Evolutionary conservation across 2,888 invertebrate species (phyloP), one percentile per base, ranked within the genome.

Genomic region (Gastrophysa polygoni): DNA sequence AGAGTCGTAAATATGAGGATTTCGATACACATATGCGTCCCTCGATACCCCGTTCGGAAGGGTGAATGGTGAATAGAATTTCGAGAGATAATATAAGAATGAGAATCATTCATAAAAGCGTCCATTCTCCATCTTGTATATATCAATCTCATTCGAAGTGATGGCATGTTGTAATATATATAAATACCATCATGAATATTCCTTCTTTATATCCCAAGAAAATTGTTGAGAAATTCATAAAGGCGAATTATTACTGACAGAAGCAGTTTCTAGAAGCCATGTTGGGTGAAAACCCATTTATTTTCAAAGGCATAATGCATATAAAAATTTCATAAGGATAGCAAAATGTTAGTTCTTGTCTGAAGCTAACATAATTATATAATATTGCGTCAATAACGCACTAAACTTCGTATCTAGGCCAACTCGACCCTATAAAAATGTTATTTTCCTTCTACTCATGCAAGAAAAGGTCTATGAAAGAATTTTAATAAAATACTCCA

Each of bases 401-500:
- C 38, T 38, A 38, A 38, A 14, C 38, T 11, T 14, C n/a, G 38
- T n/a, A 38, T 38, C 14, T 14, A 14, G 6, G 38, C 38, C n/a
- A 38, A 47, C 49, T 38, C 38, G 4, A 38, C 38, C 14, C 14
- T 14, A 64, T 54, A 57, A 60, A 64, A 60, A 60, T 62, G 62
- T 64, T 60, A 64, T 67, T 61, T 64, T 52, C 56, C 60, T 59
- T 64, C 62, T 52, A 64, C 64, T 67, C 62, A 67, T 57, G 56
- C 64, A 55, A 49, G 43, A 38, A 17, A 44, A 55, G 59, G 51
- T 64, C 62, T 60, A 64, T 61, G 54, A 57, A 64, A 62, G 67
- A 67, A 67, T 67, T 67, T 67, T 67, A 67, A 67, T 64, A 62
- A 64, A 64, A 62, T 56, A 62, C 62, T 62, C 62, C 57, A 55